A percentile compares a stretch with the other conserved stretches of the same genome.
These are phyloP conservation scores for Hippocampus zosterae DNA, from an alignment of 2,113 vertebrate genomes.

Conservation along the genomic window DNA sequence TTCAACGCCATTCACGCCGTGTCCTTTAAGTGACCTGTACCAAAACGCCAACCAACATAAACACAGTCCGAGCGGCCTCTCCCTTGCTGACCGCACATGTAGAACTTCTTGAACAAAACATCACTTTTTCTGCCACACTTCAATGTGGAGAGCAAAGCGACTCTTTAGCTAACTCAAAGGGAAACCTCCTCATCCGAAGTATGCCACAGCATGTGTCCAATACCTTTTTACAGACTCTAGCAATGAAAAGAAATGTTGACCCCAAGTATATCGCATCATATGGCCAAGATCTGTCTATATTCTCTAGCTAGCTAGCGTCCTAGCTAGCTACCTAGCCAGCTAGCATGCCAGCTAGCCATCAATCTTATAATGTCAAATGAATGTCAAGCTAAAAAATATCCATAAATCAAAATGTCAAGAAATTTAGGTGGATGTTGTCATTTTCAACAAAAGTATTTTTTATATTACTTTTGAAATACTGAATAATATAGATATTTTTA, in stretches of 20 bases:
- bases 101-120: background rate
- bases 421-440: no score
- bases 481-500: no score
- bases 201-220: no score
- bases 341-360: no score
- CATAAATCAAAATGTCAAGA: no score
- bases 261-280: background rate
- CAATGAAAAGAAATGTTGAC: no score
- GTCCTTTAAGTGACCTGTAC: constrained; percentile 73
- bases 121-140: background rate
- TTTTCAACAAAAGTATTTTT: no score
- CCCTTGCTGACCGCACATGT: constrained; percentile 19
- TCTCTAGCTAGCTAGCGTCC: background rate
- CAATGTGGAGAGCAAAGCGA: background rate
- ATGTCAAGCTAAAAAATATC: no score
- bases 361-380: no score
- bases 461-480: no score
- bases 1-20: constrained; percentile 69
- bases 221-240: no score
- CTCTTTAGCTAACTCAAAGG: background rate
- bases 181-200: background rate
- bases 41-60: background rate
- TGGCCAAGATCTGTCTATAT: background rate
- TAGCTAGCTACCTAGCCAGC: no score
- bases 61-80: constrained; percentile 5